Conservation (phyloP, 2,888 invertebrate genomes). For the Eustalomyia histrio region DNA sequence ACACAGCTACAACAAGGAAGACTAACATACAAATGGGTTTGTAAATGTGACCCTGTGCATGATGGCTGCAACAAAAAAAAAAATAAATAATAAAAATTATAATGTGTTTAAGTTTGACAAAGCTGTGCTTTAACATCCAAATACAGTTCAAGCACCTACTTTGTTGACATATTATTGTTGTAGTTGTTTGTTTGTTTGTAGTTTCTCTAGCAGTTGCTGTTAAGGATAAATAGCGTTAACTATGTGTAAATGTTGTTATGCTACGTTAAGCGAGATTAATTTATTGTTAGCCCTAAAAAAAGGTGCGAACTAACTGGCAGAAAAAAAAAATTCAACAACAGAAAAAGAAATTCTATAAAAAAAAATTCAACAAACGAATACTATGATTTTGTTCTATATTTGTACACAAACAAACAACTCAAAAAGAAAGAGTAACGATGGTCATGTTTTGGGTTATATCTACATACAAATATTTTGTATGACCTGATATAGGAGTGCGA, state of each 20-base stretch:
- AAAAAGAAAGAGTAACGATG: neutral
- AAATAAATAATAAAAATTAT: no score
- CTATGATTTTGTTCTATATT: conserved; percentile 31
- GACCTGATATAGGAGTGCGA: neutral
- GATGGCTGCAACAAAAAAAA: neutral
- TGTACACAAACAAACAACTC: conserved; percentile 15
- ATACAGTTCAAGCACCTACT: conserved; percentile 60
- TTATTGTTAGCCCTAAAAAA: conserved; percentile 57
- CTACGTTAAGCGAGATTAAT: conserved; percentile 65
- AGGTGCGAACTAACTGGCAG: conserved; percentile 37
- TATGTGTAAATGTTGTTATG: conserved; percentile 60
- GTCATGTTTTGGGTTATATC: neutral
- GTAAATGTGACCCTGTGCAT: conserved; percentile 40
- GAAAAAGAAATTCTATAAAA: neutral
- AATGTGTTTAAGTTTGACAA: conserved; percentile 41
- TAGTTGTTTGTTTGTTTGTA: conserved; percentile 30
- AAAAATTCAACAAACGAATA: conserved; percentile 30
- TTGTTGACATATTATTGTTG: conserved; percentile 60
- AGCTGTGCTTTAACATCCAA: conserved; percentile 54
- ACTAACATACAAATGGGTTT: conserved; percentile 26
- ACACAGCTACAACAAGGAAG: conserved; percentile 15
- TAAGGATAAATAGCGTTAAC: conserved; percentile 47
- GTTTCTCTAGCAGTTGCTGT: conserved; percentile 7
- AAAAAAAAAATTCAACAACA: neutral
- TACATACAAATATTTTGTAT: neutral